Conservation (phyloP, 2,797 vertebrate species). For the Poecile montanus region DNA sequence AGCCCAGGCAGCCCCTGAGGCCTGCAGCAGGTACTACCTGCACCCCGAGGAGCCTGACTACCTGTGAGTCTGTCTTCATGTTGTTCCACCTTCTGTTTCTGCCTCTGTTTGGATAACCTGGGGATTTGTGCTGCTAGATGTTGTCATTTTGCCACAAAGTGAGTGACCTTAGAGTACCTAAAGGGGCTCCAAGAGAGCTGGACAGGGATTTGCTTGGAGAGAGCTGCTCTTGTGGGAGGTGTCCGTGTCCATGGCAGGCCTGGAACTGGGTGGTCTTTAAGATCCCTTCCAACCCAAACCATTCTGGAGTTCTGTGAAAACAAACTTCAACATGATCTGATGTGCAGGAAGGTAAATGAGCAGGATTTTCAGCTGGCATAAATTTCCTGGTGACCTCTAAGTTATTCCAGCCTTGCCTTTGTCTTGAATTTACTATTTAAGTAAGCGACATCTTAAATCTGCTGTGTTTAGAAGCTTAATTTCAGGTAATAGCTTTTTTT, state of each 20-base stretch:
- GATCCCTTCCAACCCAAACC: neutral
- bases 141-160: neutral
- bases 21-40: constrained; percentile 86
- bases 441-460: neutral
- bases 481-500: neutral
- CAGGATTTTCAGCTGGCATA: neutral
- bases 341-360: neutral
- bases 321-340: neutral
- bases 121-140: neutral
- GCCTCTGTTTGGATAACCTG: neutral
- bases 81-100: fast-evolving
- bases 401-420: neutral
- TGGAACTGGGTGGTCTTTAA: neutral
- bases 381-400: neutral
- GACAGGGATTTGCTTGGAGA: neutral
- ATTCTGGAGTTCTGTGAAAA: neutral
- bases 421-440: neutral
- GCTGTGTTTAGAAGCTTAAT: neutral
- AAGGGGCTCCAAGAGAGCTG: neutral
- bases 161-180: fast-evolving
- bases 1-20: constrained; percentile 65
- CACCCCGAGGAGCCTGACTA: constrained; percentile 86
- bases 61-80: constrained; percentile 79
- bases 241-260: neutral
- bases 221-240: neutral